A percentile compares a stretch with the other conserved stretches of the same genome.
Conservation (phyloP, 2,113 vertebrate species). For the Oostethus manadensis region DNA sequence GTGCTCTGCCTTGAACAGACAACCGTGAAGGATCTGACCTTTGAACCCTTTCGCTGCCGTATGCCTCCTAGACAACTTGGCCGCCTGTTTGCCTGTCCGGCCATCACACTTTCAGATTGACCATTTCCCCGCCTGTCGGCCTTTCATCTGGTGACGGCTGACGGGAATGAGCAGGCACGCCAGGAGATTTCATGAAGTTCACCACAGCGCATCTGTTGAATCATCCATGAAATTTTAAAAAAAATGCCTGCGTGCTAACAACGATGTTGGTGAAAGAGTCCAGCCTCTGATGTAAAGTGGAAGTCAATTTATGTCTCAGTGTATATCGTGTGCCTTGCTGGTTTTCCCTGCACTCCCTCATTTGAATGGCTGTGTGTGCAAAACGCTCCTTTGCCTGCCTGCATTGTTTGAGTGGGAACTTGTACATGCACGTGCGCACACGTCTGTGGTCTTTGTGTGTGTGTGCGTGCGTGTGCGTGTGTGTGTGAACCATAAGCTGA, state of each 20-base stretch:
- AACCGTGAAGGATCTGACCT: slow-evolving; percentile 50
- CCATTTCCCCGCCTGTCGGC: slow-evolving; percentile 15
- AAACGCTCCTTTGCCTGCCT: slow-evolving; percentile 9
- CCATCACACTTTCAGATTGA: slow-evolving; percentile 2
- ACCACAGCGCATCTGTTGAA: slow-evolving; percentile 1
- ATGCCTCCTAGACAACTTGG: slow-evolving; percentile 24
- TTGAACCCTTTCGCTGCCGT: slow-evolving; percentile 34
- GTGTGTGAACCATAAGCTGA: slow-evolving; percentile 35
- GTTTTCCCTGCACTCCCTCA: slow-evolving; percentile 31
- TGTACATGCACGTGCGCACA: slow-evolving; percentile 17
- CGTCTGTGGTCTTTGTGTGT: slow-evolving; percentile 15
- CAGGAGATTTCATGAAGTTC: slow-evolving; percentile 7
- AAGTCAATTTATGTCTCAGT: slow-evolving; percentile 2
- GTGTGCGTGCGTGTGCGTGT: slow-evolving; percentile 17
- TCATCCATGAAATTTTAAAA: slow-evolving; percentile 4
- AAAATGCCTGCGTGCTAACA: not conserved
- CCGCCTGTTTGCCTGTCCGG: slow-evolving; percentile 25
- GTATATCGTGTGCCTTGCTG: slow-evolving; percentile 9
- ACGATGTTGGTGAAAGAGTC: too few relatives aligned
- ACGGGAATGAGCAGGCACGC: slow-evolving; percentile 20
- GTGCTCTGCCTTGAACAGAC: slow-evolving; percentile 18
- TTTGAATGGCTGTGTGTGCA: slow-evolving; percentile 47
- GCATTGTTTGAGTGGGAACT: slow-evolving; percentile 4
- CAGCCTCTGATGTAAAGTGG: not conserved
- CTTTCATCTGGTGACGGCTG: slow-evolving; percentile 27